phyloP scores from a whole-genome alignment of 2,888 invertebrate genomes.

The Plebejus argus region DNA sequence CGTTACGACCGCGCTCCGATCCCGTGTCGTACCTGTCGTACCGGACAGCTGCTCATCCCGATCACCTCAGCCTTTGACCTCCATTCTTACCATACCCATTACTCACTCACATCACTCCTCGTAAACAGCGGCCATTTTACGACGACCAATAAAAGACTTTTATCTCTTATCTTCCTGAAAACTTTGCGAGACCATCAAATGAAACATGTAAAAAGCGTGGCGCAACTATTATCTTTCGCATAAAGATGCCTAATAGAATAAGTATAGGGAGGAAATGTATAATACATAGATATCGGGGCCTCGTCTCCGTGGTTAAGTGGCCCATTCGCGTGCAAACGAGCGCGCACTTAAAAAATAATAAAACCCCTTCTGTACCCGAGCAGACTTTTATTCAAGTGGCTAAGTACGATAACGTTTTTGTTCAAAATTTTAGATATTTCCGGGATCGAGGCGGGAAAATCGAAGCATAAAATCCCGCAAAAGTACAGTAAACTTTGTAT shows the following conservation, averaged over 20 bases:
- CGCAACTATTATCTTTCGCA: constrained; percentile 69
- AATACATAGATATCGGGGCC: constrained; percentile 46
- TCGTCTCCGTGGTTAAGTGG: constrained; percentile 79
- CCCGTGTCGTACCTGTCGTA: constrained; percentile 52
- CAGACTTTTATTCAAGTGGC: constrained; percentile 32
- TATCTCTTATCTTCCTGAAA: constrained; percentile 11
- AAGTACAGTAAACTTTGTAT: neutral
- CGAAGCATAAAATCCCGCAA: neutral
- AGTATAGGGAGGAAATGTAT: constrained; percentile 62
- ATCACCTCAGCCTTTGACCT: constrained; percentile 33
- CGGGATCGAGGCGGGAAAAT: constrained; percentile 28
- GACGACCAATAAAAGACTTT: constrained; percentile 46
- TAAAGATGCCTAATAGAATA: constrained; percentile 70
- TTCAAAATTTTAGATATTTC: constrained; percentile 36
- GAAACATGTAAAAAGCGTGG: constrained; percentile 77
- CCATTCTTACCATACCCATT: constrained; percentile 49
- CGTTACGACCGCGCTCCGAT: constrained; percentile 60
- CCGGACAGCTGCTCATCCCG: constrained; percentile 44
- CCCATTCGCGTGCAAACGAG: constrained; percentile 82
- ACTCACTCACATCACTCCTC: too few species aligned
- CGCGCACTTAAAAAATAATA: constrained; percentile 79
- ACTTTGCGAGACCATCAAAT: constrained; percentile 17
- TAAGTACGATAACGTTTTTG: constrained; percentile 33
- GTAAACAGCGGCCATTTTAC: constrained; percentile 59
- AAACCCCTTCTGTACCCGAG: constrained; percentile 67